These are phyloP conservation scores for Carcina quercana DNA, from an alignment of 2,888 invertebrate genomes.

Conservation along the genomic window DNA sequence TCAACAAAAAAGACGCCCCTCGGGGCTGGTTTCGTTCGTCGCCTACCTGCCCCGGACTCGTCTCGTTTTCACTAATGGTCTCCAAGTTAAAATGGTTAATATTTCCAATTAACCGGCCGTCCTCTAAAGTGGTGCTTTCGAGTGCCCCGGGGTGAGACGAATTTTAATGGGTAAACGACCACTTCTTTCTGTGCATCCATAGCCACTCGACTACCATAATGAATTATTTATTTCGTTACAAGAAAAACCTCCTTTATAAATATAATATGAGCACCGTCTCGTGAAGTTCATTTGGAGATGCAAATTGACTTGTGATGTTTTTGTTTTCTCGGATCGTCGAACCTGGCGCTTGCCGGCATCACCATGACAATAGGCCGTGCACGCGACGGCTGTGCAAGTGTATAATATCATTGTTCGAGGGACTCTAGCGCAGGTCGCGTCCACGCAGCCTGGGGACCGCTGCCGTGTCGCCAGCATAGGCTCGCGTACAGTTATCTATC, in stretches of 20 bases:
- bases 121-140: constrained; percentile 49
- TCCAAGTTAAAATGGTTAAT: constrained; percentile 54
- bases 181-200: constrained; percentile 28
- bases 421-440: constrained; percentile 17
- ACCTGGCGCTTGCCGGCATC: constrained; percentile 46
- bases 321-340: constrained; percentile 53
- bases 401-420: constrained; percentile 66
- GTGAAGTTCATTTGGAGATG: constrained; percentile 37
- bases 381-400: constrained; percentile 58
- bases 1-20: constrained; percentile 55
- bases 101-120: constrained; percentile 61
- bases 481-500: no score
- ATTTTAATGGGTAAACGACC: constrained; percentile 47
- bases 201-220: no score
- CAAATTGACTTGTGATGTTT: constrained; percentile 47
- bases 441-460: constrained; percentile 11
- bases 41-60: constrained; percentile 57
- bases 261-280: constrained; percentile 22
- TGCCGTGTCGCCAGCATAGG: no score
- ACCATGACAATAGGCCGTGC: constrained; percentile 62
- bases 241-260: constrained; percentile 32
- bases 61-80: constrained; percentile 56
- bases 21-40: constrained; percentile 42
- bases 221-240: constrained; percentile 56
- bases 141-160: constrained; percentile 45